These are phyloP conservation scores for Oryzias dopingdopingensis DNA, from an alignment of 2,797 vertebrate genomes.

Conservation along the genomic window DNA sequence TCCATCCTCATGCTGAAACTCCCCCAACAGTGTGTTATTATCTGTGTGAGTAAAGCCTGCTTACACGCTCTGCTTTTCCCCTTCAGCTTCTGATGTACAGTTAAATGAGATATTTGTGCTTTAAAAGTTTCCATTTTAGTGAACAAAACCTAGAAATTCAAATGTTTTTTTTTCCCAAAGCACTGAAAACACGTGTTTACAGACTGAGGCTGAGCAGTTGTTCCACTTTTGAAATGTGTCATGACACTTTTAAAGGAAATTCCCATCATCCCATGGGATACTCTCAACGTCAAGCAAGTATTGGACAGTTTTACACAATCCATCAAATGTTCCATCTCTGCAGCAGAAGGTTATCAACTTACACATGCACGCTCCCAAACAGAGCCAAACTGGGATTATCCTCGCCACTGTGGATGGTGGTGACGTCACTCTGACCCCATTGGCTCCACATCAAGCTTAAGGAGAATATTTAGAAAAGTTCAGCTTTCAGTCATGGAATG, in stretches of 20 bases:
- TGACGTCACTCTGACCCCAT: conserved; percentile 31
- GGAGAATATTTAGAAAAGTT: conserved; percentile 32
- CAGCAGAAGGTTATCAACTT: conserved; percentile 29
- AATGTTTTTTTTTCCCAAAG: no score
- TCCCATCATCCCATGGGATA: no score
- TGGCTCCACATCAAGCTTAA: conserved; percentile 20
- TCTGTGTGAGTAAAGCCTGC: conserved; percentile 36
- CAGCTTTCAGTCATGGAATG: background rate
- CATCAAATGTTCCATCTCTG: conserved; percentile 19
- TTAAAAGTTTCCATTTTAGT: background rate
- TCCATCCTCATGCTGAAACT: conserved; percentile 59
- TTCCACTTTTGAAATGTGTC: no score
- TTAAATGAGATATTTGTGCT: background rate
- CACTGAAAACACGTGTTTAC: no score
- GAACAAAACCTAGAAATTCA: background rate
- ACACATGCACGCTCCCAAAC: conserved; percentile 25
- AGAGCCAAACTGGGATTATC: conserved; percentile 33
- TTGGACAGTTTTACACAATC: no score
- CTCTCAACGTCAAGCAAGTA: no score
- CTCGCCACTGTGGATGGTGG: conserved; percentile 6
- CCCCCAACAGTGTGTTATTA: conserved; percentile 46
- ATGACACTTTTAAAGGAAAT: no score
- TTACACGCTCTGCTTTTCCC: conserved; percentile 27
- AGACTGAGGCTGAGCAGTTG: no score
- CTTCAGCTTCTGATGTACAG: conserved; percentile 20